Evolutionary conservation across 2,113 vertebrate species (phyloP).

Genomic region (Erythrolamprus reginae): DNA sequence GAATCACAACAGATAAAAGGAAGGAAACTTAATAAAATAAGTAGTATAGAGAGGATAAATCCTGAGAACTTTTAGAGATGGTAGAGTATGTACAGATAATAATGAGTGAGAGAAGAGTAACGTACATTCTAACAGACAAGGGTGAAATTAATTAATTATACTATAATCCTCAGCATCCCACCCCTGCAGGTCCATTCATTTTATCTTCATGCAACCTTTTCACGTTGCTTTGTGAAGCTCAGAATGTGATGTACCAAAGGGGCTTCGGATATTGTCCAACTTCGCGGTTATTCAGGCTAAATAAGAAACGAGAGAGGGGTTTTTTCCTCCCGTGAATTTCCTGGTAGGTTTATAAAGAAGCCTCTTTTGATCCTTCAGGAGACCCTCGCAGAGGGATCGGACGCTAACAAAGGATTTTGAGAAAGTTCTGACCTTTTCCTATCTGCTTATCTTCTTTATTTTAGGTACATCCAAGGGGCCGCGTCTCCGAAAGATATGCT

Average conservation of each 20-base stretch:
- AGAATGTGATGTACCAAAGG: neutral
- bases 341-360: neutral
- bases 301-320: neutral
- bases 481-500: slow-evolving; percentile 99
- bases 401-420: neutral
- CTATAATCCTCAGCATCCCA: too few relatives aligned
- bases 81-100: too few relatives aligned
- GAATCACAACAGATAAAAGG: too few relatives aligned
- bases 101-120: too few relatives aligned
- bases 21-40: too few relatives aligned
- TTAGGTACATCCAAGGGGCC: slow-evolving; percentile 97
- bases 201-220: slow-evolving; percentile 8
- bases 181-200: neutral
- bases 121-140: too few relatives aligned
- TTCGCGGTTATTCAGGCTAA: neutral
- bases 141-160: too few relatives aligned
- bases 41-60: too few relatives aligned
- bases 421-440: neutral
- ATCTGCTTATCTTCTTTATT: slow-evolving; percentile 38
- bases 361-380: neutral
- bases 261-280: neutral
- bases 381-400: neutral
- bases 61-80: too few relatives aligned
- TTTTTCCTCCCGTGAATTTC: neutral
- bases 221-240: neutral